phyloP scores from a whole-genome alignment of 2,888 invertebrate species.

The Acanthosepion esculentum region DNA sequence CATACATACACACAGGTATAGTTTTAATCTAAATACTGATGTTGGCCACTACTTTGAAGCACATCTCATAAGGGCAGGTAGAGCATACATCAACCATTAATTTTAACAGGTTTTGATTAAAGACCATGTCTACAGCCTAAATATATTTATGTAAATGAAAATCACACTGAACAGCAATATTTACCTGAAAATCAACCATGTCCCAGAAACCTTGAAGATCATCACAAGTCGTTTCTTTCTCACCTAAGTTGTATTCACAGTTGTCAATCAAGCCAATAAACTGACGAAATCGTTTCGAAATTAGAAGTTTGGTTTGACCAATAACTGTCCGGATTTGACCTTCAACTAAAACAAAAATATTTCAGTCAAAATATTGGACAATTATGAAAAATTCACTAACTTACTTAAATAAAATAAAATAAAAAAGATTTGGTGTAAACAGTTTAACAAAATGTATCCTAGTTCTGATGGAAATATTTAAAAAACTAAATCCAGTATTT shows the following conservation, averaged over 20 bases:
- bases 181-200: slow-evolving; percentile 76
- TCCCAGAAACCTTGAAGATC: slow-evolving; percentile 78
- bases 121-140: background rate
- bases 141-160: too few species aligned
- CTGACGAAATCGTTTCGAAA: slow-evolving; percentile 76
- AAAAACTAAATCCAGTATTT: too few species aligned
- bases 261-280: slow-evolving; percentile 75
- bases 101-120: background rate
- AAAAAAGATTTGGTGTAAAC: background rate
- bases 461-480: too few species aligned
- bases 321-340: slow-evolving; percentile 74
- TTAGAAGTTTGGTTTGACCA: slow-evolving; percentile 75
- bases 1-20: too few species aligned
- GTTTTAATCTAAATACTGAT: too few species aligned
- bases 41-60: too few species aligned
- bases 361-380: background rate
- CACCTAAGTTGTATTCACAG: slow-evolving; percentile 75
- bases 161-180: too few species aligned
- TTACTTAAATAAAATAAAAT: background rate
- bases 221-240: slow-evolving; percentile 73
- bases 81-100: background rate
- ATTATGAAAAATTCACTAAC: background rate
- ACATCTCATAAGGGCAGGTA: too few species aligned
- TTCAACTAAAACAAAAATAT: slow-evolving; percentile 61
- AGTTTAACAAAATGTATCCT: too few species aligned